Evolutionary conservation across 2,888 invertebrate genomes (phyloP).

Genomic region (Siphonodentalium dalli): DNA sequence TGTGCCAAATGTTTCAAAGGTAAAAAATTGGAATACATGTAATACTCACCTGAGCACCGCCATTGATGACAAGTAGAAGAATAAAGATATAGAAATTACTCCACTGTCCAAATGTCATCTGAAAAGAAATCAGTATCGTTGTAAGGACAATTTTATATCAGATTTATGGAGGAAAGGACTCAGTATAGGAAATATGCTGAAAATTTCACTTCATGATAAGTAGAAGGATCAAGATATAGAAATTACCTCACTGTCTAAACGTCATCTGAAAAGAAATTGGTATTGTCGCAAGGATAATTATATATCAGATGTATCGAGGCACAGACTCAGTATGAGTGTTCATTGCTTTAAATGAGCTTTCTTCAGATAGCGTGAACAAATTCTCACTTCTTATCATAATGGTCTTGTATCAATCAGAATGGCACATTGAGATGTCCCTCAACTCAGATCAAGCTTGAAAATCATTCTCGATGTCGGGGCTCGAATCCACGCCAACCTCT

Average conservation of each 20-base stretch:
- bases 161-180: neutral
- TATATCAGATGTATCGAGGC: neutral
- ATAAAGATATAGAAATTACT: constrained; percentile 57
- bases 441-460: too few relatives aligned
- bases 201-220: constrained; percentile 66
- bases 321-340: neutral
- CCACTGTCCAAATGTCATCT: constrained; percentile 64
- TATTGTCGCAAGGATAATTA: too few relatives aligned
- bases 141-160: neutral
- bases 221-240: constrained; percentile 57
- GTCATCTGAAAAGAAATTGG: constrained; percentile 44
- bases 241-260: constrained; percentile 64
- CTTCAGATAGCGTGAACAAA: too few relatives aligned
- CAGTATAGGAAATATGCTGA: too few relatives aligned
- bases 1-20: too few relatives aligned
- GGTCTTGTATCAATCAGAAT: too few relatives aligned
- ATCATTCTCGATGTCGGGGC: too few relatives aligned
- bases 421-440: too few relatives aligned
- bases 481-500: too few relatives aligned
- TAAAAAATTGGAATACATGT: too few relatives aligned
- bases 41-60: constrained; percentile 63
- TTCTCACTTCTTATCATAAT: too few relatives aligned
- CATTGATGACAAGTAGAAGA: constrained; percentile 65
- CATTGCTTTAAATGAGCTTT: too few relatives aligned
- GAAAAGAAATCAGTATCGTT: constrained; percentile 28